phyloP scores from a whole-genome alignment of 2,797 vertebrate species.

The Varecia variegata region DNA sequence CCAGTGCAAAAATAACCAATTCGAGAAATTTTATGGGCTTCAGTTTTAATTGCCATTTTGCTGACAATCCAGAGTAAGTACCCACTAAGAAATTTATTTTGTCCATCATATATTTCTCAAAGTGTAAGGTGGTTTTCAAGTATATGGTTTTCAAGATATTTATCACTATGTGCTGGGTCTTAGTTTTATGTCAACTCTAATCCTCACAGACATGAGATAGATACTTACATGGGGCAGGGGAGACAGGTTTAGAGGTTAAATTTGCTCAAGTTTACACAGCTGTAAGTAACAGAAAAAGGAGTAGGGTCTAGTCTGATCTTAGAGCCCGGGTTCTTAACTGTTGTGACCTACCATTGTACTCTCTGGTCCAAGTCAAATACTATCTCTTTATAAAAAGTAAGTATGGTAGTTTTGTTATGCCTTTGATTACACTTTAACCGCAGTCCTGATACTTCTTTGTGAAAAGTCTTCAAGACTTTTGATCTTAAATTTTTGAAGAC shows the following conservation, averaged over 20 bases:
- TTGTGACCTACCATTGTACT: not conserved
- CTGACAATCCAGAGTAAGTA: not conserved
- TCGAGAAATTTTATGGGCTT: not conserved
- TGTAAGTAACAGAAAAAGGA: not conserved
- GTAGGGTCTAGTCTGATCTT: not conserved
- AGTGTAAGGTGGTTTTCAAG: not conserved
- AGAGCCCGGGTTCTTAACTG: not conserved
- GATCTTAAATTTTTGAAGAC: not conserved
- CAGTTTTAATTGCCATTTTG: not conserved
- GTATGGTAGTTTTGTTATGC: not conserved
- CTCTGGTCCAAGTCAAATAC: not conserved
- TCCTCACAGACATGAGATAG: not conserved
- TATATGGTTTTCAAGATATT: not conserved
- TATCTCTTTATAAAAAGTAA: not conserved
- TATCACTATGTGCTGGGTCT: not conserved
- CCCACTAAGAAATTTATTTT: not conserved
- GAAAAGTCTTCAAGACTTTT: not conserved
- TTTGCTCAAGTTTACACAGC: not conserved
- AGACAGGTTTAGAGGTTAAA: not conserved
- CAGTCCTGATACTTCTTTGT: not conserved
- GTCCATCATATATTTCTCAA: not conserved
- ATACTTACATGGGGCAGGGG: not conserved
- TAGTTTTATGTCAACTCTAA: not conserved
- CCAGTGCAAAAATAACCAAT: not conserved
- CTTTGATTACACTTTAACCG: not conserved